Base-by-base conservation (phyloP, 2,797 vertebrate species). In the Salarias fasciatus region DNA sequence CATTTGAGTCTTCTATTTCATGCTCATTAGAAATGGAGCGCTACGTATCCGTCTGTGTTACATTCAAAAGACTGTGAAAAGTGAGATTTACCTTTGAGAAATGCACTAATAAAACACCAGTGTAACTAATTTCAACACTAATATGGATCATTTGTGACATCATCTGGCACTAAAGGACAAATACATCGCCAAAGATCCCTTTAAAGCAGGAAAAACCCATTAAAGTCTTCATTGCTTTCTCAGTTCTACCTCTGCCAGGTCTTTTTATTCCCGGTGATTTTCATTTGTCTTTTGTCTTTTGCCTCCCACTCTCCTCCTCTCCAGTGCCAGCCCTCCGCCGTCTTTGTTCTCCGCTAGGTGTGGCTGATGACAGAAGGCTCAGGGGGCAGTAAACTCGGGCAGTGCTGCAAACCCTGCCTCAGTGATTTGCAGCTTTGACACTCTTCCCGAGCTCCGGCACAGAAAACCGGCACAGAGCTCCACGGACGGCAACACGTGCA, bases 301-400 rank as follows among this genome's bases (percentile, higher is more conserved):
- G 33, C 56, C 53, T 77, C 70, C 55, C 57, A 53, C 63, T 74
- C 57, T 51, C 63, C 67, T 63, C 48, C 59, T 65, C 65, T 45
- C 28, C 68, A 57, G 80, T 80, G 81, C 75, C 84, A 85, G 83
- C 75, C 75, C 72, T 79, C 84, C n/a, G 47, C 62, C 79, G 65
- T 54, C 79, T 86, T 88, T 89, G 86, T 89, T 89, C 84, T 80
- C 67, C 51, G 3, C 63, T 47, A 79, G 82, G 82, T 83, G 87
- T 88, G 85, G 83, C 70, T 24, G 53, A 72, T 65, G 59, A 80
- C 79, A 81, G 84, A 71, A 66, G 67, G 80, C 59, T 69, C n/a
- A 74, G 83, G 69, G 84, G 79, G 79, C 77, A 69, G 80, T 69
- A 76, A 63, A 85, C 51, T 63, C 76, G 53, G 75, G 45, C 73